Evolutionary conservation across 23 tunicate species (phyloP).

Genomic region (Oikopleura vanhoeffeni): DNA sequence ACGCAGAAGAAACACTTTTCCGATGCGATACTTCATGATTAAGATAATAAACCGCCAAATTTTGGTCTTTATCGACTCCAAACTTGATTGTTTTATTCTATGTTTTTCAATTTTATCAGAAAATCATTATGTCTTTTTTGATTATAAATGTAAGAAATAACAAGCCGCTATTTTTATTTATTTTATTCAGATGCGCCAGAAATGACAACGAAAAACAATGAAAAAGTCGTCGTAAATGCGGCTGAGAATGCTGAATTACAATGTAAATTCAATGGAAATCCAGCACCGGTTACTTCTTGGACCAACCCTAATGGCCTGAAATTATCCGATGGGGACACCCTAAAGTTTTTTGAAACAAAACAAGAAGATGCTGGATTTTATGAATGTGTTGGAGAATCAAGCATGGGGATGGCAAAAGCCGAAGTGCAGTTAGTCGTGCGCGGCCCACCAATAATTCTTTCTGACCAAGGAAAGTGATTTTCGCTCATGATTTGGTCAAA

Average conservation of each 20-base stretch:
- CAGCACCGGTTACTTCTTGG: background rate
- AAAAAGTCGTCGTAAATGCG: background rate
- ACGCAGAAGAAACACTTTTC: too few species aligned
- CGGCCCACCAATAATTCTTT: background rate
- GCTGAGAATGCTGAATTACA: background rate
- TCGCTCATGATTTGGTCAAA: too few species aligned
- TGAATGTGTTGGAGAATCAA: background rate
- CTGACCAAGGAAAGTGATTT: background rate
- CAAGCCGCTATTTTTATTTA: too few species aligned
- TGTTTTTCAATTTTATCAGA: too few species aligned
- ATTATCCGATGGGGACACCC: background rate
- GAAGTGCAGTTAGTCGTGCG: background rate
- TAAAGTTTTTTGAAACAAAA: background rate
- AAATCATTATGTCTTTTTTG: background rate
- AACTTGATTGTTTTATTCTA: too few species aligned
- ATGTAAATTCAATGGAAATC: background rate
- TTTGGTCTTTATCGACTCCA: too few species aligned
- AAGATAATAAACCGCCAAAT: too few species aligned
- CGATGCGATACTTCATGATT: too few species aligned
- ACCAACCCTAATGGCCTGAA: background rate
- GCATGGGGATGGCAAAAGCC: background rate
- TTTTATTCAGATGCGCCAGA: slow-evolving; percentile 10
- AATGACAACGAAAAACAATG: background rate
- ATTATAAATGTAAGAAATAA: background rate
- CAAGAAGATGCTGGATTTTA: background rate